Base-by-base conservation (phyloP, 2,797 vertebrate species). In the Geotrypetes seraphini region DNA sequence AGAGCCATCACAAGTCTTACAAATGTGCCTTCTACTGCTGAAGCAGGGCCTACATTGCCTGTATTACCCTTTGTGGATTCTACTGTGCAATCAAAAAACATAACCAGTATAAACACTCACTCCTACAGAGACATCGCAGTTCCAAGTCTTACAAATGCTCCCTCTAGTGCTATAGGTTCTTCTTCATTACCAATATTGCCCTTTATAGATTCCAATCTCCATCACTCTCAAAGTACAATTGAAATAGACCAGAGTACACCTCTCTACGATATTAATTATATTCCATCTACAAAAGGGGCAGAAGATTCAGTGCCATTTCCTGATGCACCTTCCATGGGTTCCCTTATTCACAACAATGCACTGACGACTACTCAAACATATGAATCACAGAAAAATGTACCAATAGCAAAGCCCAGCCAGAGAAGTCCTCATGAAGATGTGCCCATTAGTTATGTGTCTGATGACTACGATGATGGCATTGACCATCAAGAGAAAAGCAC, bases 391-490 rank as follows among this genome's bases (percentile, higher is more conserved):
- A 10, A 22, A 12, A 31, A 26, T 22, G 22, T 45, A 25, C 35
- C 41, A 33, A 40, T 22, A 3, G 33, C 32, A 0, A 1, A 16
- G 6, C 19, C 43, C 9, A 20, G 22, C 0, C 33, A 20, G 15
- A 12, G 7, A 26, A 26, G 17, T 18, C 37, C 49, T 8, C 24
- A 38, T 0, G 9, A 49, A 7, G 26, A 8, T 6, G 38, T 8
- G 0, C 27, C 53, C 1, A 27, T 50, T 1, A 6, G 45, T 4
- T 22, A 63, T 8, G 46, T 62, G 0, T 1, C 42, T 1, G 63
- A 73, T 2, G 63, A 79, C 18, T 69, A 69, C 0, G 44, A 73
- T 1, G 60, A 69, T 0, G 25, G 32, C 22, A 23, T 36, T 0
- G 61, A 45, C 0, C 39, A 37, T 2, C 3, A 10, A 0, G 37